Evolutionary conservation across 2,888 invertebrate species (phyloP).

Genomic region (Neoitamus cyanurus): DNA sequence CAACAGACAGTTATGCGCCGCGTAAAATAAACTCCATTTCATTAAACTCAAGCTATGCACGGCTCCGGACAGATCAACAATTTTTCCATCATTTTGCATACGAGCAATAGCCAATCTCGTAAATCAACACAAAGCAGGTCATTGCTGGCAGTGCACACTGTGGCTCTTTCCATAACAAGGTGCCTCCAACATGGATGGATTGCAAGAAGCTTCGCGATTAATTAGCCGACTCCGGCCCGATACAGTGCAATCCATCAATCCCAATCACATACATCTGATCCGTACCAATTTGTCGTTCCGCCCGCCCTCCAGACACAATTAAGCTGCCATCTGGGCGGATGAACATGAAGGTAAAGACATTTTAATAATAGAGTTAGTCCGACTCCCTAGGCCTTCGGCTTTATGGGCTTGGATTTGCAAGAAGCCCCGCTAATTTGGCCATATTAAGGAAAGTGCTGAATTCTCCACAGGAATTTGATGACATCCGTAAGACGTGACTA

Average conservation of each 20-base stretch:
- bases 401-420: not conserved
- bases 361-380: not conserved
- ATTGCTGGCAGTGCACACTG: not conserved
- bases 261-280: not conserved
- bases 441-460: not conserved
- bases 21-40: not conserved
- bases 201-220: not conserved
- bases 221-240: not conserved
- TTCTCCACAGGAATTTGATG: not conserved
- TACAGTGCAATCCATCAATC: slow-evolving; percentile 6
- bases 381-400: not conserved
- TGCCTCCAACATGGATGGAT: not conserved
- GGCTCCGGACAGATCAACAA: not conserved
- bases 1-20: not conserved
- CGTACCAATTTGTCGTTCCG: not conserved
- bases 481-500: slow-evolving; percentile 3
- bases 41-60: not conserved
- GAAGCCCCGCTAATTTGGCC: not conserved
- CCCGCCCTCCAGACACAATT: not conserved
- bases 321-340: not conserved
- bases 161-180: not conserved
- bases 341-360: not conserved
- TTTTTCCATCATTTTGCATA: not conserved
- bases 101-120: not conserved
- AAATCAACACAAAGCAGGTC: slow-evolving; percentile 6